Evolutionary conservation across 92 coral and sea anemone species (phyloP), one percentile per base, ranked within the genome.

Genomic region (Muricea muricata): DNA sequence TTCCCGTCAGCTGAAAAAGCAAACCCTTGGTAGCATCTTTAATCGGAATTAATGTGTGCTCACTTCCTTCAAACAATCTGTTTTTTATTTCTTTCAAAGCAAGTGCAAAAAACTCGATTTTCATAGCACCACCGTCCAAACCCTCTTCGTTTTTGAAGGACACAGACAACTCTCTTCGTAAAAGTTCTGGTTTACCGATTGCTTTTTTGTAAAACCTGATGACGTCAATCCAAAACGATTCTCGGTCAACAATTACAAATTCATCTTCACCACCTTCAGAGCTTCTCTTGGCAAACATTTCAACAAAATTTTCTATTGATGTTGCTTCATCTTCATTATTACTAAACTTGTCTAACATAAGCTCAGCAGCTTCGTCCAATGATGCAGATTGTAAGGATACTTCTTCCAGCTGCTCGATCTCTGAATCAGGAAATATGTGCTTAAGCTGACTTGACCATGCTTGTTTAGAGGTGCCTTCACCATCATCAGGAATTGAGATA

Each of bases 101-200:
- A 86, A 91, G 73, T 67, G 86, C 58, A 54, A 86, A 90, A 65
- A 79, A 87, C 48, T 84, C 93, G 15, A 78, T 66, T 61, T 79
- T 87, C 61, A 91, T 67, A 0, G 85, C 93, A 60, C 91, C 89
- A 10, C 79, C 91, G 79, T 87, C 93, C 34, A 91, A 80, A 20
- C 93, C 93, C 34, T 90, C 89, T 84, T 91, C 89, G 47, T 75
- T 81, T 33, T 87, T 85, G 48, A 87, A 91, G 65, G 47, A 77
- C 46, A 90, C 85, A 39, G 78, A 67, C 73, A 87, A 85, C 66
- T 67, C 76, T 23, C 69, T 73, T 84, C 80, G 52, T 17, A 90
- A 71, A 47, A 60, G 60, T 71, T 86, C 68, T 7, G 75, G 68
- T 75, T 85, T 52, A 20, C 67, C 65, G n/a, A 90, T 54, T 63